Percentiles rank a stretch among this genome's conserved stretches.
Evolutionary conservation across 2,888 invertebrate genomes (phyloP).

Genomic region (Drosophila fungiperda): DNA sequence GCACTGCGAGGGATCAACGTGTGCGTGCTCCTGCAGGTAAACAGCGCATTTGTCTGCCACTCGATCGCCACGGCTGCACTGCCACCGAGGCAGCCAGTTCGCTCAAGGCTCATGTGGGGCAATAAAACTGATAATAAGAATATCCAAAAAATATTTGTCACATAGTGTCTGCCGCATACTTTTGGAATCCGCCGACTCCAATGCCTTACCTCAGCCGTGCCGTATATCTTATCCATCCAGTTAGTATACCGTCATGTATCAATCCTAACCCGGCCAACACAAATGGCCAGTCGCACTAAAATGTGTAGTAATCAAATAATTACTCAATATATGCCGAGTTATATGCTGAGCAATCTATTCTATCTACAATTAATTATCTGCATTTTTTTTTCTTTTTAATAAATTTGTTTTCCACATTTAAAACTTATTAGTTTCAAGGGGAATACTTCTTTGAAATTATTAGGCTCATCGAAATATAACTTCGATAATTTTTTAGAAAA

Average conservation of each 20-base stretch:
- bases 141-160: conserved; percentile 66
- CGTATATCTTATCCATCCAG: conserved; percentile 75
- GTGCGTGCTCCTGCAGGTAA: conserved; percentile 83
- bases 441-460: background rate
- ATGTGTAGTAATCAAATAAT: conserved; percentile 79
- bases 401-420: background rate
- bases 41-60: conserved; percentile 82
- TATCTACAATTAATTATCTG: background rate
- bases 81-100: conserved; percentile 29
- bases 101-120: conserved; percentile 44
- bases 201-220: conserved; percentile 42
- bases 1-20: conserved; percentile 37
- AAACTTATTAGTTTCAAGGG: background rate
- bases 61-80: conserved; percentile 45
- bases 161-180: conserved; percentile 43
- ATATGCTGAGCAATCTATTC: background rate
- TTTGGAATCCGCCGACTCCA: conserved; percentile 28
- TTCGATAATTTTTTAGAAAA: background rate
- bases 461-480: background rate
- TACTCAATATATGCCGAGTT: conserved; percentile 14
- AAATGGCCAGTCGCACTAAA: conserved; percentile 41
- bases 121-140: conserved; percentile 43
- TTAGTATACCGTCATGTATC: conserved; percentile 76
- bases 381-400: background rate
- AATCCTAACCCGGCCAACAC: conserved; percentile 7